These are phyloP conservation scores for Typhlichthys eigenmanni DNA, from an alignment of 2,797 vertebrate genomes.

Conservation along the genomic window DNA sequence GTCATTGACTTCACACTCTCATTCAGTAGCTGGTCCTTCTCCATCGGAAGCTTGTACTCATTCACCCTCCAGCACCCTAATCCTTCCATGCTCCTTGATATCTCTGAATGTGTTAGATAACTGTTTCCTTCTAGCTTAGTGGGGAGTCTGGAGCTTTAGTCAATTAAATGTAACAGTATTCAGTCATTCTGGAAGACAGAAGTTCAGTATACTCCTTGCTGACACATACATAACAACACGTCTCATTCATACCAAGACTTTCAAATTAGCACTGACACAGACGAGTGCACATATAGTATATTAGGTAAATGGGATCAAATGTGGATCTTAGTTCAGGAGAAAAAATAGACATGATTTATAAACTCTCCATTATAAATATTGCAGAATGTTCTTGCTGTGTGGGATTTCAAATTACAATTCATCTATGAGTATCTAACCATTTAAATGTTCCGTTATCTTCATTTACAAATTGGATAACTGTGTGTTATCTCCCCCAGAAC, in stretches of 20 bases:
- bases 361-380: neutral
- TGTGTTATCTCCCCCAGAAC: too few species aligned
- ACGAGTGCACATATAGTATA: too few species aligned
- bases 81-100: conserved; percentile 53
- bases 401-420: too few species aligned
- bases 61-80: conserved; percentile 60
- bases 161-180: conserved; percentile 45
- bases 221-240: too few species aligned
- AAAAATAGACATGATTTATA: neutral
- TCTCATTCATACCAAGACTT: too few species aligned
- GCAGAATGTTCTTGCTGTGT: too few species aligned
- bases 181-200: conserved; percentile 16
- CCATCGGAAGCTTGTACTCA: conserved; percentile 54
- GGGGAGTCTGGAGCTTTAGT: conserved; percentile 40
- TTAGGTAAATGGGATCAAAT: too few species aligned
- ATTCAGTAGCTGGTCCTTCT: conserved; percentile 26
- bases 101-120: conserved; percentile 44
- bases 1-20: conserved; percentile 66
- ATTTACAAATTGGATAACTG: too few species aligned
- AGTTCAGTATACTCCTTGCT: conserved; percentile 1
- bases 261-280: too few species aligned
- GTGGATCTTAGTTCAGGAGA: neutral
- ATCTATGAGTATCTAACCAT: too few species aligned
- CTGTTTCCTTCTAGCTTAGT: conserved; percentile 25
- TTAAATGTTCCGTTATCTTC: too few species aligned